Percentiles rank a stretch among this genome's conserved stretches.
These are phyloP conservation scores for Ferrisia virgata DNA, from an alignment of 2,888 invertebrate species.

Conservation along the genomic window DNA sequence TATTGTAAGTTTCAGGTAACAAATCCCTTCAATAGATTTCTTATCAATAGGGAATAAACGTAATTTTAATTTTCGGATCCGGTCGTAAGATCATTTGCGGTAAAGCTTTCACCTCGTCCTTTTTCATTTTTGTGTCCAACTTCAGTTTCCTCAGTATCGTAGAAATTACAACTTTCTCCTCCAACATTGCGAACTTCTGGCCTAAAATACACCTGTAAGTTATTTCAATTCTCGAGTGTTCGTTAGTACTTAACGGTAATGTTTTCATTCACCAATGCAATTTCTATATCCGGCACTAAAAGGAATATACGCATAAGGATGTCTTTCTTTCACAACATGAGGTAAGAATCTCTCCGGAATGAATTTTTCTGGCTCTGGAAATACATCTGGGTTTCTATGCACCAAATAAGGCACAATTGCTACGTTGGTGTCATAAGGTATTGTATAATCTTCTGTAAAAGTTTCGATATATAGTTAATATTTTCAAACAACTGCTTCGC, in stretches of 20 bases:
- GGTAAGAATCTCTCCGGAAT: constrained; percentile 56
- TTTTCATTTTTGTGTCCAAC: constrained; percentile 48
- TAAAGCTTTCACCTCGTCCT: constrained; percentile 47
- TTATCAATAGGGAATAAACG: background rate
- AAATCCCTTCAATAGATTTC: background rate
- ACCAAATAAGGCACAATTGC: constrained; percentile 50
- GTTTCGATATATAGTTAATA: background rate
- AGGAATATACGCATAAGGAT: constrained; percentile 55
- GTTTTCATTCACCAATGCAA: constrained; percentile 53
- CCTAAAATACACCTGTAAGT: constrained; percentile 47
- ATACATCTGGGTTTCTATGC: constrained; percentile 54
- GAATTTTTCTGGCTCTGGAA: constrained; percentile 55
- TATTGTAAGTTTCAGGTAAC: too few species aligned
- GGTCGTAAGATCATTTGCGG: constrained; percentile 39
- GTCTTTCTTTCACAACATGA: constrained; percentile 53
- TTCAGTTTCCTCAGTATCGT: constrained; percentile 49
- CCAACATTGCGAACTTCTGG: constrained; percentile 51
- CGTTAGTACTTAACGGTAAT: background rate
- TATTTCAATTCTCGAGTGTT: background rate
- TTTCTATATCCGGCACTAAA: constrained; percentile 56
- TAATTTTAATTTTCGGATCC: constrained; percentile 16
- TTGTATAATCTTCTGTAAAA: constrained; percentile 44
- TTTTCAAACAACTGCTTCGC: background rate
- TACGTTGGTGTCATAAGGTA: constrained; percentile 50
- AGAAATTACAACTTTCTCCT: constrained; percentile 50